Evolutionary conservation across 64 coral and sea anemone genomes (phyloP).

Genomic region (Dendrophyllia cribrosa): DNA sequence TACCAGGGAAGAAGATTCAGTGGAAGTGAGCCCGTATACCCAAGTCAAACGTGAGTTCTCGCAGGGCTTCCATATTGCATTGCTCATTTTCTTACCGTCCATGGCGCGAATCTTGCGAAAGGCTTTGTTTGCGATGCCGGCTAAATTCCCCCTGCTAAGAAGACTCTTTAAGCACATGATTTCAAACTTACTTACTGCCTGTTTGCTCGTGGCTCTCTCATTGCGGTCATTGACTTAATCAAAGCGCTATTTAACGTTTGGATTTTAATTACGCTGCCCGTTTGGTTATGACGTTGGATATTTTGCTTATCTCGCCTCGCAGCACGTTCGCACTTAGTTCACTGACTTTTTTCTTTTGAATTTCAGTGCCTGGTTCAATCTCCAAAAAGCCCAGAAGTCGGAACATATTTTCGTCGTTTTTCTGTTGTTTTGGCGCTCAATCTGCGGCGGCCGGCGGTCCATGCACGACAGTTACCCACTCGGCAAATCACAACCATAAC

Average conservation of each 20-base stretch:
- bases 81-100: slow-evolving; percentile 69
- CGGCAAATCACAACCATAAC: slow-evolving; percentile 74
- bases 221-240: background rate
- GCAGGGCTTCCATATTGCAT: slow-evolving; percentile 11
- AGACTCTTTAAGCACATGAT: background rate
- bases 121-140: background rate
- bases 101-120: slow-evolving; percentile 40
- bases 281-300: slow-evolving; percentile 15
- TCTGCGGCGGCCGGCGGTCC: slow-evolving; percentile 81
- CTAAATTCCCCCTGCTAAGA: background rate
- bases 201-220: background rate
- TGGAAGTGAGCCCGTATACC: slow-evolving; percentile 75
- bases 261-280: background rate
- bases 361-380: slow-evolving; percentile 79
- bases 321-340: background rate
- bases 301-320: background rate
- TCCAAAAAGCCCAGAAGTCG: slow-evolving; percentile 88
- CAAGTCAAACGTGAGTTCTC: slow-evolving; percentile 86
- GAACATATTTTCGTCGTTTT: slow-evolving; percentile 97
- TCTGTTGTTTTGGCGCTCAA: slow-evolving; percentile 96
- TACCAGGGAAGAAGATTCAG: slow-evolving; percentile 87
- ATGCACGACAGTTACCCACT: slow-evolving; percentile 78
- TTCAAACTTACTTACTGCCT: background rate
- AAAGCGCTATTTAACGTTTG: slow-evolving; percentile 22
- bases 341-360: slow-evolving; percentile 10